These are phyloP conservation scores for Drosophila nannoptera DNA, from an alignment of 1,140 invertebrate species.

Conservation along the genomic window DNA sequence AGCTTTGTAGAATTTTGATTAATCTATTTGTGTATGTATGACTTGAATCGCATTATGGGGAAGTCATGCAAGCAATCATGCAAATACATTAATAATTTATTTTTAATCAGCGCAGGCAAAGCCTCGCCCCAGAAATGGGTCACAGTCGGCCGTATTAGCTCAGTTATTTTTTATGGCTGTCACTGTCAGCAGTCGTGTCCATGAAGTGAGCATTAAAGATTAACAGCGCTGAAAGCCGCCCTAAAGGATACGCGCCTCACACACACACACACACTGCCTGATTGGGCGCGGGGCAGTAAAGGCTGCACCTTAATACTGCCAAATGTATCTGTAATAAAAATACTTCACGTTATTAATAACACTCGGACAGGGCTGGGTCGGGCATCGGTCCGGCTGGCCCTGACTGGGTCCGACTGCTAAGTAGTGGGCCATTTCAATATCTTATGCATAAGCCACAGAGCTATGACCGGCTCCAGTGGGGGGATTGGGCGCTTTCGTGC, in stretches of 20 bases:
- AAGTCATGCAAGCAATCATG: slow-evolving; percentile 51
- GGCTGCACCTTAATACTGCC: slow-evolving; percentile 56
- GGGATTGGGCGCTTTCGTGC: not conserved
- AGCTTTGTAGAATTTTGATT: not conserved
- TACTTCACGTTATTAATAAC: slow-evolving; percentile 66
- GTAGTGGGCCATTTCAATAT: slow-evolving; percentile 67
- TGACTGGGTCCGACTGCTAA: slow-evolving; percentile 20
- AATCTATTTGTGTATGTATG: slow-evolving; percentile 16
- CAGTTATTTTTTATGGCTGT: slow-evolving; percentile 62
- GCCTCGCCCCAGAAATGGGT: slow-evolving; percentile 1
- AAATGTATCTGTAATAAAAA: slow-evolving; percentile 66
- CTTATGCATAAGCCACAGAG: slow-evolving; percentile 60
- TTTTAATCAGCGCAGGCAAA: slow-evolving; percentile 58
- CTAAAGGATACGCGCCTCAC: slow-evolving; percentile 4
- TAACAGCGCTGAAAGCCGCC: slow-evolving; percentile 35
- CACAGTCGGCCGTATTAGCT: slow-evolving; percentile 8
- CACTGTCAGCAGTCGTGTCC: slow-evolving; percentile 44
- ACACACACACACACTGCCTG: not conserved
- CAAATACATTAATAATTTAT: slow-evolving; percentile 65
- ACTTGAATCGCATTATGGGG: not conserved
- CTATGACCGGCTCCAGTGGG: slow-evolving; percentile 16
- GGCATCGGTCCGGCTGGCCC: not conserved
- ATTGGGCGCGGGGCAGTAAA: slow-evolving; percentile 5
- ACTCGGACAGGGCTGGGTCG: slow-evolving; percentile 29
- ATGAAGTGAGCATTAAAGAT: slow-evolving; percentile 62